Conservation (phyloP, 1,140 invertebrate genomes). For the Schlechtendalia chinensis region DNA sequence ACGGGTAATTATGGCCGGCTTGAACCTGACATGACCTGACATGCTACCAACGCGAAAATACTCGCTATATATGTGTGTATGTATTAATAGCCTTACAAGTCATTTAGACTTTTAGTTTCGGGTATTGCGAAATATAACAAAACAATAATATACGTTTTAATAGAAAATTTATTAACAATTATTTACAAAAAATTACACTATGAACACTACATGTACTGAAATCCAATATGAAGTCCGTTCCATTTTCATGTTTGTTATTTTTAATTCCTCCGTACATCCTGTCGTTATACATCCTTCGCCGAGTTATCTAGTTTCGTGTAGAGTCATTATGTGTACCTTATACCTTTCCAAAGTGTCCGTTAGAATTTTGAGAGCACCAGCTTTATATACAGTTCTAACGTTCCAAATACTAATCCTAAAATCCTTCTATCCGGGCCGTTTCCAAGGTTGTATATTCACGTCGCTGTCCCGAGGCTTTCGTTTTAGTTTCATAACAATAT, state of each 20-base stretch:
- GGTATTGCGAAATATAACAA: too few relatives aligned
- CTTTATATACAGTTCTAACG: not conserved
- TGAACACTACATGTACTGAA: too few relatives aligned
- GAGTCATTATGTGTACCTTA: not conserved
- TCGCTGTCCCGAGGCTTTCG: conserved; percentile 27
- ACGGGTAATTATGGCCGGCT: too few relatives aligned
- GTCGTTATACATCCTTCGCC: not conserved
- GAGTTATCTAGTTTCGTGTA: conserved; percentile 7
- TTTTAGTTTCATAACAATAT: conserved; percentile 29
- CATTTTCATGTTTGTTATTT: not conserved
- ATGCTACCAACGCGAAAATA: too few relatives aligned
- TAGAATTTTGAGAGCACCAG: not conserved
- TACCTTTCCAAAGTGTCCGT: not conserved
- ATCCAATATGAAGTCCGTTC: too few relatives aligned
- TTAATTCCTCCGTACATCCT: not conserved
- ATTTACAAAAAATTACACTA: too few relatives aligned
- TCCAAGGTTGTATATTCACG: conserved; percentile 11
- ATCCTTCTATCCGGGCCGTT: not conserved
- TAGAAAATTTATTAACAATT: too few relatives aligned
- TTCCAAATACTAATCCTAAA: conserved; percentile 18
- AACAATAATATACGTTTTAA: too few relatives aligned
- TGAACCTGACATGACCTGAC: too few relatives aligned
- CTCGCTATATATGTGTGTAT: too few relatives aligned
- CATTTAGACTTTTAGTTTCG: too few relatives aligned
- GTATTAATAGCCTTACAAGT: too few relatives aligned